Conservation (phyloP, 2,888 invertebrate species). For the Periphyllus acericola region DNA sequence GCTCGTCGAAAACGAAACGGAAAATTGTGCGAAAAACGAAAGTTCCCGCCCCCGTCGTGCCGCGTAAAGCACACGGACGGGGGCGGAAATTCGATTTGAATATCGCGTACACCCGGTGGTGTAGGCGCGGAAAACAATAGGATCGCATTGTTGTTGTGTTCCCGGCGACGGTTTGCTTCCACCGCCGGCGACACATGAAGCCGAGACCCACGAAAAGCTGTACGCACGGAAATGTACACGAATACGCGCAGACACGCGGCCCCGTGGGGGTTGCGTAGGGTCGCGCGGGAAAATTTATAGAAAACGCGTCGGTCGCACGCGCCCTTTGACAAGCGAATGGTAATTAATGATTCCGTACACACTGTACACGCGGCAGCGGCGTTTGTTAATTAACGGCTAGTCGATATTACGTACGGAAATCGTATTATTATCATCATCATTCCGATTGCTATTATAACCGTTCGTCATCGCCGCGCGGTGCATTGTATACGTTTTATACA, state of each 20-base stretch:
- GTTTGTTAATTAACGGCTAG: constrained; percentile 60
- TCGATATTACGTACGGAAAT: constrained; percentile 54
- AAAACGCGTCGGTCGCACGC: constrained; percentile 59
- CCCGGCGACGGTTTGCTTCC: constrained; percentile 6
- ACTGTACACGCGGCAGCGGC: not conserved
- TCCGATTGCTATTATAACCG: constrained; percentile 23
- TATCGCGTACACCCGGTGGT: not conserved
- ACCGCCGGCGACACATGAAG: not conserved
- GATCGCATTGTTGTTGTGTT: not conserved
- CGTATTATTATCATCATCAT: constrained; percentile 47
- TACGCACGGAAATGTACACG: not conserved
- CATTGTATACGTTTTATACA: not conserved
- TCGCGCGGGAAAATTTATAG: constrained; percentile 56
- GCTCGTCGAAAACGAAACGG: too few species aligned
- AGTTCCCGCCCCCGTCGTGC: not conserved
- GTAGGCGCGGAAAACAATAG: constrained; percentile 12
- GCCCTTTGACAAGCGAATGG: constrained; percentile 54
- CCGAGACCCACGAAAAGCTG: not conserved
- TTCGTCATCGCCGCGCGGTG: constrained; percentile 11
- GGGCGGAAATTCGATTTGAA: not conserved
- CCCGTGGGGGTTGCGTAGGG: not conserved
- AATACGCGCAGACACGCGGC: not conserved
- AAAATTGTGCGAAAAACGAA: not conserved
- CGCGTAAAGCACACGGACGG: not conserved
- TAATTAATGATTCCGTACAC: constrained; percentile 46